Evolutionary conservation across 1,140 invertebrate genomes (phyloP), one percentile per base, ranked within the genome.

Genomic region (Drosophila auraria): DNA sequence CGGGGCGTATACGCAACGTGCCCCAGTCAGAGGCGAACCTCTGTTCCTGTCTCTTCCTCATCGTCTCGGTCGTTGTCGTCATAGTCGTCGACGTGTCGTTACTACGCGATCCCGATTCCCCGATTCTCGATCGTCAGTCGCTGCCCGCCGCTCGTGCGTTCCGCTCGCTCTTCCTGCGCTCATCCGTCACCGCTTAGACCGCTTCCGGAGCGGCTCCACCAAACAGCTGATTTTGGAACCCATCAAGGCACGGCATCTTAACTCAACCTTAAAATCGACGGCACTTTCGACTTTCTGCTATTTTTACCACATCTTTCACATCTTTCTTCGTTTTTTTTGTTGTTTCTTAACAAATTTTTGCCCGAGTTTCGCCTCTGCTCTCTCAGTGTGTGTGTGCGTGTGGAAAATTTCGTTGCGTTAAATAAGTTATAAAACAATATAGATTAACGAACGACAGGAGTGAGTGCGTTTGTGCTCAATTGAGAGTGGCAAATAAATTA

Each of bases 351-450:
- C 79, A 75, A 70, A 73, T 84, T 84, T 72, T 89, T 72, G 84
- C 78, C 73, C 69, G 86, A 84, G 50, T 87, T 89, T 62, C 66
- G 53, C 51, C 36, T 47, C 36, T 47, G 56, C 59, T 23, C 14
- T 40, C 14, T 25, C 20, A n/a, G 36, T n/a, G 54, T 57, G 47
- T 62, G 58, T 76, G 68, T 80, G 50, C 64, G 60, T 84, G 81
- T 90, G 82, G 70, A 90, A 89, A 89, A 86, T 79, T 89, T 90
- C 53, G 47, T 54, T 66, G 58, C 65, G 65, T 87, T 87, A 69
- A 86, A 78, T 87, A 74, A 82, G 74, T 89, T 90, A 89, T 90
- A 89, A 90, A 89, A 90, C 86, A 81, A 79, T 64, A 77, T 73
- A n/a, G 59, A 72, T 45, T 66, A 59, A 78, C 42, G 58, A 62